phyloP scores from a whole-genome alignment of 2,797 vertebrate species.

The Phoebastria nigripes region DNA sequence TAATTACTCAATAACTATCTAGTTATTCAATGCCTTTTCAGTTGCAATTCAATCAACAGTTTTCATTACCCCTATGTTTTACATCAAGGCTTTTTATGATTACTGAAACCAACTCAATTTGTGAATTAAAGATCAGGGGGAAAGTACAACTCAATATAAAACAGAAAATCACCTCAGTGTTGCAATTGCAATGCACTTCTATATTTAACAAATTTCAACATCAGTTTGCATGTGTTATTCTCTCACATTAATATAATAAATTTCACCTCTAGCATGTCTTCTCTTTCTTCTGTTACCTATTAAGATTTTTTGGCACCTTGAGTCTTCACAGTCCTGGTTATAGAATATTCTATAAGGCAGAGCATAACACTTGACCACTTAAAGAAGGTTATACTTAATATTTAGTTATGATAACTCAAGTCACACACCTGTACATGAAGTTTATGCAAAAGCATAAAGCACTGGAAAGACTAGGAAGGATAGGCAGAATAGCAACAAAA shows the following conservation, averaged over 20 bases:
- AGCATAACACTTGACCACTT: background rate
- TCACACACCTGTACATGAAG: background rate
- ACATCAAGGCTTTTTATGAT: background rate
- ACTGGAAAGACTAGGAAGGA: background rate
- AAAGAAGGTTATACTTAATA: background rate
- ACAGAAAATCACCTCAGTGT: background rate
- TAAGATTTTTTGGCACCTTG: background rate
- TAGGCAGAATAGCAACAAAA: background rate
- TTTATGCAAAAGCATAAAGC: background rate
- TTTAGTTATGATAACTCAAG: background rate
- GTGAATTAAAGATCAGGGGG: background rate
- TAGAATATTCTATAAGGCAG: background rate
- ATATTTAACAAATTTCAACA: background rate
- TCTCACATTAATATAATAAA: background rate
- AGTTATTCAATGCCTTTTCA: background rate
- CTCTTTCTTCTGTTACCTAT: background rate
- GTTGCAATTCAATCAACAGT: background rate
- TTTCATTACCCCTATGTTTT: background rate
- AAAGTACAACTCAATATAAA: background rate
- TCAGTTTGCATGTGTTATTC: background rate
- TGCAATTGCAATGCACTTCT: background rate
- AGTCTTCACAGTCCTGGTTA: background rate
- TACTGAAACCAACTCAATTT: background rate
- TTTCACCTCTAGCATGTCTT: background rate
- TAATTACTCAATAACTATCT: background rate